phyloP scores from a whole-genome alignment of 2,797 vertebrate species.

The Knipowitschia caucasica region DNA sequence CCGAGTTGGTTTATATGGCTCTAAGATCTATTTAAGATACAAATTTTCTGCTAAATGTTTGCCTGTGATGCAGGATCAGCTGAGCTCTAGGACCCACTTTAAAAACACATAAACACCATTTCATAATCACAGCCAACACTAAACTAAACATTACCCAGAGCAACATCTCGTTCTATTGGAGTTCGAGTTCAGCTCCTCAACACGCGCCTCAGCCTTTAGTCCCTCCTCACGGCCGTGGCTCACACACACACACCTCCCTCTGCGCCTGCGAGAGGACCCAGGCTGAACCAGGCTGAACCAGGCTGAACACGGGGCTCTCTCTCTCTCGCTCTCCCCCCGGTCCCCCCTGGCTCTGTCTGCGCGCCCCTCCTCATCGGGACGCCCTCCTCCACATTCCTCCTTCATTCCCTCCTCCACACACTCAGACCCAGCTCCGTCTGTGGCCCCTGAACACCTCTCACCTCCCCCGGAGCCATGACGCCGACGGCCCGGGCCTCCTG shows the following conservation, averaged over 20 bases:
- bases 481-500: not conserved
- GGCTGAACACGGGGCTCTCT: not conserved
- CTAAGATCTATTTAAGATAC: too few relatives aligned
- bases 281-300: not conserved
- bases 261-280: too few relatives aligned
- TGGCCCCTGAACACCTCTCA: not conserved
- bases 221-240: not conserved
- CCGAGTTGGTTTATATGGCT: too few relatives aligned
- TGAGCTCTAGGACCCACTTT: too few relatives aligned
- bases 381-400: conserved; percentile 41
- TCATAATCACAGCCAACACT: too few relatives aligned
- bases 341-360: conserved; percentile 5
- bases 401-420: conserved; percentile 9
- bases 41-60: too few relatives aligned
- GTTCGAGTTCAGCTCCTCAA: not conserved
- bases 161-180: too few relatives aligned
- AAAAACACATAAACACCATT: too few relatives aligned
- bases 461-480: not conserved
- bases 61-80: too few relatives aligned
- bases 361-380: conserved; percentile 62
- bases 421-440: not conserved
- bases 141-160: too few relatives aligned
- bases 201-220: not conserved
- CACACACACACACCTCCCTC: too few relatives aligned
- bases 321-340: too few relatives aligned